Percentiles rank a stretch among this genome's conserved stretches.
Conservation (phyloP, 1,140 invertebrate species). For the Heterodera schachtii region DNA sequence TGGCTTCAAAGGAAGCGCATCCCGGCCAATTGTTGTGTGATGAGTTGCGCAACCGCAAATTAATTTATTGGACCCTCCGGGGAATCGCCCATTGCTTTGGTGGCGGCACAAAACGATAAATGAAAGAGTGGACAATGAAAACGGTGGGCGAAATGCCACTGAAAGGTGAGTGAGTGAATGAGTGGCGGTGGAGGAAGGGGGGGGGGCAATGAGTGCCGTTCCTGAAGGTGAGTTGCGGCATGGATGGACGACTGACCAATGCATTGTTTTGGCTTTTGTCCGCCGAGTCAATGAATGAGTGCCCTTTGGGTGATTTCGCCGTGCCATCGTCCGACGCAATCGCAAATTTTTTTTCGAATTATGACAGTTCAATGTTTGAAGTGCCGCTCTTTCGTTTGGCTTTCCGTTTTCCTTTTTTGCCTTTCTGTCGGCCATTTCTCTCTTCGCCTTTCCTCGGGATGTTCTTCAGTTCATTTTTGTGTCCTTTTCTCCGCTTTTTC, state of each 20-base stretch:
- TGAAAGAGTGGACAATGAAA: background rate
- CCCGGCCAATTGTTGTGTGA: background rate
- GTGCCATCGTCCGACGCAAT: background rate
- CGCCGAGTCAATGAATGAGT: too few species aligned
- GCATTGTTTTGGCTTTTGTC: background rate
- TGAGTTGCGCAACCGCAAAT: slow-evolving; percentile 12
- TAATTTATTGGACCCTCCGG: slow-evolving; percentile 3
- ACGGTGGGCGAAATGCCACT: background rate
- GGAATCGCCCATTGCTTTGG: background rate
- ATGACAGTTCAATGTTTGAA: too few species aligned
- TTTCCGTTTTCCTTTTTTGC: too few species aligned
- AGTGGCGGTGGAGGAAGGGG: too few species aligned
- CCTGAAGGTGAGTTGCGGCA: too few species aligned
- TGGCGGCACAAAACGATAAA: background rate
- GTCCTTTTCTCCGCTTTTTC: background rate
- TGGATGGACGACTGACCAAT: too few species aligned
- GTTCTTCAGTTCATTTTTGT: background rate
- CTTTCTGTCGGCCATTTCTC: too few species aligned
- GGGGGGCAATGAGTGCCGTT: too few species aligned
- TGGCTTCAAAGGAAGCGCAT: background rate
- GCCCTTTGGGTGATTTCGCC: background rate
- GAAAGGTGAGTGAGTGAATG: background rate
- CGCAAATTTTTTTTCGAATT: too few species aligned
- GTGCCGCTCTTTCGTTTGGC: too few species aligned
- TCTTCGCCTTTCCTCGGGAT: too few species aligned